Conservation (phyloP, 2,888 invertebrate genomes). For the Busseola fusca region DNA sequence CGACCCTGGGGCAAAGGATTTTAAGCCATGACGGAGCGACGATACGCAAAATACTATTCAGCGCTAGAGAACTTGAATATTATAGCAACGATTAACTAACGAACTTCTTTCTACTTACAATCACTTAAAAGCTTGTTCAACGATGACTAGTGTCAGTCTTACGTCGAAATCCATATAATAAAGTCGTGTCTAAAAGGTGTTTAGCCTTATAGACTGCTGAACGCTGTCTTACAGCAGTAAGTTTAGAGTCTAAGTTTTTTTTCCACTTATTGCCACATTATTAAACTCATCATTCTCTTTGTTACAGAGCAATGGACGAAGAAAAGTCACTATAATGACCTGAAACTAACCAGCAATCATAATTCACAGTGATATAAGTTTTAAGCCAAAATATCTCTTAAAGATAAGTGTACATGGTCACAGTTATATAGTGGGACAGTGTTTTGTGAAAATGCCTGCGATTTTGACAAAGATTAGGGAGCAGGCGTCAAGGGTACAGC, state of each 20-base stretch:
- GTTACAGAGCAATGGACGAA: conserved; percentile 82
- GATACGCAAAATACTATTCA: background rate
- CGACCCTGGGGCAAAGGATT: too few species aligned
- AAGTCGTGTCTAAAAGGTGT: too few species aligned
- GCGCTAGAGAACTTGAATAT: background rate
- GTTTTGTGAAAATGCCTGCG: conserved; percentile 80
- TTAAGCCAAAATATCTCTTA: conserved; percentile 65
- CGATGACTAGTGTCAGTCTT: too few species aligned
- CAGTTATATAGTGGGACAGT: conserved; percentile 31
- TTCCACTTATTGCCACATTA: background rate
- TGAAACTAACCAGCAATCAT: conserved; percentile 18
- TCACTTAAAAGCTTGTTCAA: too few species aligned
- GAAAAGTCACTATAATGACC: conserved; percentile 52
- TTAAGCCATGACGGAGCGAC: background rate
- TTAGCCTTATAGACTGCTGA: too few species aligned
- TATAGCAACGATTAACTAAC: background rate
- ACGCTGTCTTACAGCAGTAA: too few species aligned
- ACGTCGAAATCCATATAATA: too few species aligned
- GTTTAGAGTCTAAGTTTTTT: too few species aligned
- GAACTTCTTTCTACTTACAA: too few species aligned
- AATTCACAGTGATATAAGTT: conserved; percentile 53
- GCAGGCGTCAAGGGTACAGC: conserved; percentile 83
- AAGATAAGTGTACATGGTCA: conserved; percentile 60
- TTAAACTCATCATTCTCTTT: conserved; percentile 53
- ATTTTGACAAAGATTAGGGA: conserved; percentile 85